Percentiles rank a stretch among this genome's conserved stretches.
phyloP scores from a whole-genome alignment of 1,140 invertebrate genomes.

The Drosophila subobscura region DNA sequence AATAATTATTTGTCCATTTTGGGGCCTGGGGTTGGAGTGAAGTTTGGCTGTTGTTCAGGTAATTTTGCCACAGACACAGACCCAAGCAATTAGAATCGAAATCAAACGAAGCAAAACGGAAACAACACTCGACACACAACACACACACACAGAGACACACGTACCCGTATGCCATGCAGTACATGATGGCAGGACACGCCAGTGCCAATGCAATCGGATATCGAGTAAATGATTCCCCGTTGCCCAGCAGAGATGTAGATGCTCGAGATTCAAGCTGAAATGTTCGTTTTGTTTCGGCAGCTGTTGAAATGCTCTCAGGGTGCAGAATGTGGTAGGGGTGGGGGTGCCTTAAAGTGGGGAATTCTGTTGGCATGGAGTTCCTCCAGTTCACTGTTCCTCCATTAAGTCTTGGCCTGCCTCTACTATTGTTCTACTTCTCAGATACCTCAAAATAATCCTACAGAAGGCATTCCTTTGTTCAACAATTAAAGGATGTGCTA shows the following conservation, averaged over 20 bases:
- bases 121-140: conserved; percentile 34
- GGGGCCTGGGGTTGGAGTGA: conserved; percentile 59
- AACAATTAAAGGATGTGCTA: too few relatives aligned
- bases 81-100: conserved; percentile 76
- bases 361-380: too few relatives aligned
- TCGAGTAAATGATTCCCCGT: conserved; percentile 53
- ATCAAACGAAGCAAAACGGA: conserved; percentile 73
- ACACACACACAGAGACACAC: not conserved
- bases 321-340: not conserved
- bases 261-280: conserved; percentile 15
- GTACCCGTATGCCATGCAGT: not conserved
- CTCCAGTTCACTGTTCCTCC: too few relatives aligned
- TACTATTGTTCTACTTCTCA: too few relatives aligned
- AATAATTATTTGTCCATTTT: conserved; percentile 79
- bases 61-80: conserved; percentile 55
- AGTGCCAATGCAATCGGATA: conserved; percentile 53
- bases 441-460: too few relatives aligned
- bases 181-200: not conserved
- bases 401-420: too few relatives aligned
- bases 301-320: not conserved
- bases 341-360: too few relatives aligned
- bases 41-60: conserved; percentile 61
- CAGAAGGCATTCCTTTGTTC: too few relatives aligned
- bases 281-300: conserved; percentile 15
- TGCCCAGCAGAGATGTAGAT: conserved; percentile 26